These are phyloP conservation scores for Stichopus horrens DNA, from an alignment of 53 echinoderm and acorn worm genomes.

Conservation along the genomic window DNA sequence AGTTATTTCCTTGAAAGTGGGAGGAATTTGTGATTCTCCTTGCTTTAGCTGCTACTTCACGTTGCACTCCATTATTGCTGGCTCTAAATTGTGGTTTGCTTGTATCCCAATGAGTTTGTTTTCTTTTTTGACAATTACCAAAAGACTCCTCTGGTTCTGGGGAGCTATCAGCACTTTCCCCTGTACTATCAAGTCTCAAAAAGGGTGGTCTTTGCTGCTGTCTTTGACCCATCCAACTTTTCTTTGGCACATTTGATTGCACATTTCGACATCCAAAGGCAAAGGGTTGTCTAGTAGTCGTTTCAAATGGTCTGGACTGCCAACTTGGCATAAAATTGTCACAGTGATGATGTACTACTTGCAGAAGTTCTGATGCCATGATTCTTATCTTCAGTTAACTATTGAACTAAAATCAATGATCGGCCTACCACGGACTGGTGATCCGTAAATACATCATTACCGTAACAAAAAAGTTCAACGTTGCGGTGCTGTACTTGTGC, in stretches of 20 bases:
- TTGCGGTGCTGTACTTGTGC: too few species aligned
- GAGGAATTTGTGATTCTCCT: not conserved
- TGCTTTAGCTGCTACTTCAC: not conserved
- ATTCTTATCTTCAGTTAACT: not conserved
- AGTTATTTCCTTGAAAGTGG: not conserved
- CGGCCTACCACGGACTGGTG: too few species aligned
- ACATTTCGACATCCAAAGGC: not conserved
- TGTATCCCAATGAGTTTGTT: not conserved
- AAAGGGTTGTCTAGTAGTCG: not conserved
- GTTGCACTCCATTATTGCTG: not conserved
- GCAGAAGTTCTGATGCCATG: conserved; percentile 12
- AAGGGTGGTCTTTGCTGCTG: conserved; percentile 3
- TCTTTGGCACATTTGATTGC: conserved; percentile 6
- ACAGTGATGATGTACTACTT: not conserved
- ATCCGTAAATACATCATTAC: too few species aligned
- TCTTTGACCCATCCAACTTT: not conserved
- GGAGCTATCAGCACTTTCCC: conserved; percentile 35
- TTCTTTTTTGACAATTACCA: not conserved
- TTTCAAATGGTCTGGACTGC: not conserved
- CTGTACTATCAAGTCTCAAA: conserved; percentile 36
- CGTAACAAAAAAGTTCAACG: too few species aligned
- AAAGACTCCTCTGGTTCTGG: not conserved
- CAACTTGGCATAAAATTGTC: not conserved
- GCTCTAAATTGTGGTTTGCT: not conserved
- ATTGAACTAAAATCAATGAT: too few species aligned